Conservation (phyloP, 1,140 invertebrate genomes). For the Drosophila funebris region DNA sequence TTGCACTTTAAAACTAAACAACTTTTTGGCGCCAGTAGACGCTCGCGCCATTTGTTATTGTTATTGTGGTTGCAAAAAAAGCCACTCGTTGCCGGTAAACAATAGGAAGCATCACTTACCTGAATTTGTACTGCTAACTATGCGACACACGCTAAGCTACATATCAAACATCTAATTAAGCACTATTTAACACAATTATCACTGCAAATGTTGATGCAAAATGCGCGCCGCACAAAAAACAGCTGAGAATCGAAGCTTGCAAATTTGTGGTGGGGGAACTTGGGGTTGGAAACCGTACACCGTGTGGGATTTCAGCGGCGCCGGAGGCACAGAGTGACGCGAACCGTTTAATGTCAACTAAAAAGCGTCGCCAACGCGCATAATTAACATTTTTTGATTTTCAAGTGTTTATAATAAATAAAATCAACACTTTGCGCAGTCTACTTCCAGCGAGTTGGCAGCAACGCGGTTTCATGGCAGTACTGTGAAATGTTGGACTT, state of each 20-base stretch:
- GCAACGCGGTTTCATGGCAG: constrained; percentile 3
- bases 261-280: not conserved
- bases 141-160: not conserved
- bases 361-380: not conserved
- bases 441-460: constrained; percentile 23
- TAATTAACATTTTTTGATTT: constrained; percentile 3
- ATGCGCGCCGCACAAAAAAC: constrained; percentile 26
- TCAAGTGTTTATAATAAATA: constrained; percentile 17
- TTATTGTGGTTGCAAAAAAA: constrained; percentile 14
- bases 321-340: constrained; percentile 28
- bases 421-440: constrained; percentile 15
- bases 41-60: constrained; percentile 6
- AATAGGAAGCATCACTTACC: constrained; percentile 31
- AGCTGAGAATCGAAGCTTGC: constrained; percentile 27
- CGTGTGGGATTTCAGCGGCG: constrained; percentile 45
- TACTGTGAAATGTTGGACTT: not conserved
- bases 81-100: constrained; percentile 2
- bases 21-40: constrained; percentile 38
- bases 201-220: constrained; percentile 21
- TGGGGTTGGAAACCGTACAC: constrained; percentile 30
- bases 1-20: constrained; percentile 13
- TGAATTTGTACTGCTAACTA: constrained; percentile 18
- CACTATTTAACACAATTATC: constrained; percentile 20
- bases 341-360: not conserved
- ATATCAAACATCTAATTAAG: not conserved